Conservation (phyloP, 2,113 vertebrate species). For the Ploceus nigricollis region DNA sequence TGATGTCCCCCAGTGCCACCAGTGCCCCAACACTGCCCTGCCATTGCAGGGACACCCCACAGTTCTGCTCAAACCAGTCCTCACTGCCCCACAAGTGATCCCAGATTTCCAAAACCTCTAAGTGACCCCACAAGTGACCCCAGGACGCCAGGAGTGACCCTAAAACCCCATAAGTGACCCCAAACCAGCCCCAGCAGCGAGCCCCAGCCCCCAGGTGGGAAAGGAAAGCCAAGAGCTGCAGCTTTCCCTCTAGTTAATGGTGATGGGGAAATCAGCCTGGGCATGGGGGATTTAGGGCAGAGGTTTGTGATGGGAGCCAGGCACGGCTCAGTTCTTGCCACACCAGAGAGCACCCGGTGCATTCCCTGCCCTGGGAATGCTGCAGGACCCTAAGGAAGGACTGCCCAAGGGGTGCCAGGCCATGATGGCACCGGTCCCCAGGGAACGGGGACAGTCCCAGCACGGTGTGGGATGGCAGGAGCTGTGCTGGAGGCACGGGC, state of each 20-base stretch:
- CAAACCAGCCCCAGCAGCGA: background rate
- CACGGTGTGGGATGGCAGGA: background rate
- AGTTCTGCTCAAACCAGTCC: too few species aligned
- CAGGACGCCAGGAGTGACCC: background rate
- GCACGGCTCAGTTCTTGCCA: background rate
- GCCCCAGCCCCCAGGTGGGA: background rate
- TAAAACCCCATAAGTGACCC: background rate
- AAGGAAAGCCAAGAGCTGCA: background rate
- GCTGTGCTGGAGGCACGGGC: background rate
- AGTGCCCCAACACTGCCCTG: too few species aligned
- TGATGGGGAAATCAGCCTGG: background rate
- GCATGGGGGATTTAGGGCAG: background rate
- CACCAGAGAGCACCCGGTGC: accelerated
- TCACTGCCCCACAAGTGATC: background rate
- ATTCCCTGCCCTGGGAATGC: background rate
- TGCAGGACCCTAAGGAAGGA: background rate
- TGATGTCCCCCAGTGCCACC: too few species aligned
- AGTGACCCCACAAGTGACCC: background rate
- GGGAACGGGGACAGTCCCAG: background rate
- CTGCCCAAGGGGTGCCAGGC: background rate
- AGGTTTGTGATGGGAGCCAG: background rate
- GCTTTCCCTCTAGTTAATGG: accelerated
- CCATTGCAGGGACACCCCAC: too few species aligned
- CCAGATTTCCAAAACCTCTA: background rate
- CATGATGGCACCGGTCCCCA: accelerated